Base-by-base conservation (phyloP, 2,888 invertebrate genomes). In the Phengaris arion region DNA sequence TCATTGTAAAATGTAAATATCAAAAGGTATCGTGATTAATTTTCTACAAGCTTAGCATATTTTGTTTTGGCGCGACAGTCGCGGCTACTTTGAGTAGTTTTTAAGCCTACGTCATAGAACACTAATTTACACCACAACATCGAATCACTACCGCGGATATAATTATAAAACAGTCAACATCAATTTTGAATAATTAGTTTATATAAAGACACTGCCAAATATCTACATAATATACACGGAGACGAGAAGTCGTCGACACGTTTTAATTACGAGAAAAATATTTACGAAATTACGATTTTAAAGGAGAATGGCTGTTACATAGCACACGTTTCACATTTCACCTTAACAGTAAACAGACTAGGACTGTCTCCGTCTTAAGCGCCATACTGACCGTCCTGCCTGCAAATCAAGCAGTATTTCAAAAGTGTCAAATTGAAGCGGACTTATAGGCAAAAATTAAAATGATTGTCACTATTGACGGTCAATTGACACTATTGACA, bases 101-200 rank as follows among this genome's bases (percentile, higher is more conserved):
- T 85, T 82, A 81, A 85, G 85, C 89, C 90, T 91, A 89, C 82
- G 84, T 81, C 90, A 92, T 93, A 93, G 93, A 93, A 93, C 93
- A 93, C 93, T 93, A 93, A 89, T 90, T 89, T 92, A 94, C 94
- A 89, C 93, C 94, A 94, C 94, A 94, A 94, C 94, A 94, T 92
- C 94, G 90, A 94, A 86, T 94, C 92, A 93, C 93, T 93, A 92
- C 93, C 87, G 93, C 89, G 87, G 89, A 90, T 93, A 92, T 92
- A 92, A 91, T 92, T 92, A 92, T 93, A 91, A 94, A 94, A 94
- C 94, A 94, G 93, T 94, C 94, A 94, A 94, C 94, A 94, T 93
- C 93, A 90, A 94, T 92, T 93, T 91, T 85, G 91, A 92, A 93
- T 94, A 91, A 88, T 91, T 84, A 88, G 86, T 88, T 89, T 86